Evolutionary conservation across 2,888 invertebrate genomes (phyloP).

Genomic region (Chrysolina haemoptera): DNA sequence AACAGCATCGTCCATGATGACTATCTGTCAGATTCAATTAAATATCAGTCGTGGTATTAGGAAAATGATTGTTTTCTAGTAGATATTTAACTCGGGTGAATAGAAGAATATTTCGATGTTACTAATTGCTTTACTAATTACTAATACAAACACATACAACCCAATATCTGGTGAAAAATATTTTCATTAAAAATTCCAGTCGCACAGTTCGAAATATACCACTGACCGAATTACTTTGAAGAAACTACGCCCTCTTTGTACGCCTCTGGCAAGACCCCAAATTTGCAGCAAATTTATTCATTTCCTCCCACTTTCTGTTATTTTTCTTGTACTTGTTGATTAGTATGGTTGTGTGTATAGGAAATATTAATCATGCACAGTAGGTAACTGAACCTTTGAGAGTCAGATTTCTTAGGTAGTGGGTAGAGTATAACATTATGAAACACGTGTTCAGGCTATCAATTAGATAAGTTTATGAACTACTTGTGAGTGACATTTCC

Average conservation of each 20-base stretch:
- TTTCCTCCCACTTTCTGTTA: neutral
- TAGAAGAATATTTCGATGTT: too few species aligned
- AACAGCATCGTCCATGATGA: too few species aligned
- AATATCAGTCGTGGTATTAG: too few species aligned
- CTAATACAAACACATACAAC: neutral
- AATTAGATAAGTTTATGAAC: slow-evolving; percentile 8
- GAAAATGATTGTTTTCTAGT: too few species aligned
- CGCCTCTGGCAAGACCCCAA: slow-evolving; percentile 13
- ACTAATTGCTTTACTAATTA: too few species aligned
- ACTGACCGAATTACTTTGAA: slow-evolving; percentile 1
- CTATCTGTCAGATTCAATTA: too few species aligned
- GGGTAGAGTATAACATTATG: slow-evolving; percentile 14
- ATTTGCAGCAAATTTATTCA: slow-evolving; percentile 16
- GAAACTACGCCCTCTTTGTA: slow-evolving; percentile 1
- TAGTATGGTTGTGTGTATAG: slow-evolving; percentile 5
- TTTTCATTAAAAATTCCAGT: neutral
- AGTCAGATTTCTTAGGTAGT: slow-evolving; percentile 5
- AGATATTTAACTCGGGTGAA: too few species aligned
- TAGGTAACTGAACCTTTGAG: slow-evolving; percentile 20
- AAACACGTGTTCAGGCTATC: slow-evolving; percentile 14
- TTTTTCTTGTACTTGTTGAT: slow-evolving; percentile 20
- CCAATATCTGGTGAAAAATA: neutral
- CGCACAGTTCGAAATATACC: neutral
- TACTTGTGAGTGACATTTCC: neutral
- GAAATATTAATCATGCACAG: slow-evolving; percentile 19